Percentiles rank a stretch among this genome's conserved stretches.
Evolutionary conservation across 2,888 invertebrate species (phyloP).

Genomic region (Hololepta plana): DNA sequence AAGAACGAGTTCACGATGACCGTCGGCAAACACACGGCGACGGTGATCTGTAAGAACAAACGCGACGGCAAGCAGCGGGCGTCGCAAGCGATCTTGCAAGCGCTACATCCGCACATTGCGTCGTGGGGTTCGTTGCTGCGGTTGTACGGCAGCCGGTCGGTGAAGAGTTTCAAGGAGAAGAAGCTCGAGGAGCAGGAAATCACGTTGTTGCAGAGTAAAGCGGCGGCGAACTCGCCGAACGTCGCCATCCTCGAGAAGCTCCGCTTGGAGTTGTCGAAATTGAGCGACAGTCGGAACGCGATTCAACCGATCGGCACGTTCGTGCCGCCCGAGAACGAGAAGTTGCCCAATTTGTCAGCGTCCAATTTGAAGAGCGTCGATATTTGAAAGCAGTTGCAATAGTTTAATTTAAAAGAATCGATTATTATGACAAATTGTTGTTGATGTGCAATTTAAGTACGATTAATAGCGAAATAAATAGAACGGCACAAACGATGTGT

Average conservation of each 20-base stretch:
- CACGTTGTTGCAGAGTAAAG: constrained; percentile 74
- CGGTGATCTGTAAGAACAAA: constrained; percentile 89
- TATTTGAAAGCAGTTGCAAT: no score
- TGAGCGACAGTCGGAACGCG: constrained; percentile 38
- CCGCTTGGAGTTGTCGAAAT: constrained; percentile 60
- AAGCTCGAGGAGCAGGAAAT: constrained; percentile 86
- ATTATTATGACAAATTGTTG: background rate
- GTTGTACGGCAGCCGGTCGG: constrained; percentile 80
- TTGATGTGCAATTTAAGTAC: background rate
- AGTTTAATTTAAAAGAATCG: constrained; percentile 5
- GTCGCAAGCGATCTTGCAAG: constrained; percentile 83
- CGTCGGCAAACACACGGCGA: constrained; percentile 81
- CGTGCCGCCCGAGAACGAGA: constrained; percentile 39
- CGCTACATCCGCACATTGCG: constrained; percentile 83
- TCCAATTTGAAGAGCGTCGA: constrained; percentile 67
- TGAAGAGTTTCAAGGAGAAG: constrained; percentile 81
- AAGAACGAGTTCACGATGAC: constrained; percentile 89
- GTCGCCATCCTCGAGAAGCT: constrained; percentile 77
- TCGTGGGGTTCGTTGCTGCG: constrained; percentile 90
- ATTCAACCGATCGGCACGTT: constrained; percentile 38
- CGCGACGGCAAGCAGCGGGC: constrained; percentile 92
- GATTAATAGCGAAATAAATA: background rate
- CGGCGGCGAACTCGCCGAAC: constrained; percentile 79
- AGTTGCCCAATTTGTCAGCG: constrained; percentile 50
- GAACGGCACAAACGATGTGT: no score